Conservation (phyloP, 2,888 invertebrate genomes). For the Euplexia lucipara region DNA sequence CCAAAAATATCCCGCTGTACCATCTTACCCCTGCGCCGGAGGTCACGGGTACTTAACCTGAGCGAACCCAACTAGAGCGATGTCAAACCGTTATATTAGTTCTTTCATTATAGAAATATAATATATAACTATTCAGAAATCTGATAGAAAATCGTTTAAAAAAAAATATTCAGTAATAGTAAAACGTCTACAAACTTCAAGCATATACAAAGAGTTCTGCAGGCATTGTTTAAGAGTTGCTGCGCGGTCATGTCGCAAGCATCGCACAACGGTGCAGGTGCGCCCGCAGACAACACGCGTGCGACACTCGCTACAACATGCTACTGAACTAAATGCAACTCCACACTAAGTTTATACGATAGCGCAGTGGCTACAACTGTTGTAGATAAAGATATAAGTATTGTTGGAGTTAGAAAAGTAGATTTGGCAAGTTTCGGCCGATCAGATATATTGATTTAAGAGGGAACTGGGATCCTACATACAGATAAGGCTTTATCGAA, state of each 20-base stretch:
- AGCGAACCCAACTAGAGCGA: too few relatives aligned
- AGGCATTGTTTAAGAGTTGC: background rate
- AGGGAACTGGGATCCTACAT: background rate
- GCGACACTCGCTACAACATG: background rate
- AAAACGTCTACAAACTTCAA: background rate
- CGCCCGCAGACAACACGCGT: too few relatives aligned
- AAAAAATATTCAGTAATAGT: background rate
- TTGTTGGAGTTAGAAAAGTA: constrained; percentile 1
- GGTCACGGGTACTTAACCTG: too few relatives aligned
- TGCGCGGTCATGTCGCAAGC: background rate
- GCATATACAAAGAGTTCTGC: background rate
- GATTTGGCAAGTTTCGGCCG: background rate
- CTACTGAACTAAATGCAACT: background rate
- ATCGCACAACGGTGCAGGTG: background rate
- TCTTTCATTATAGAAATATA: too few relatives aligned
- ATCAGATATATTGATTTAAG: background rate
- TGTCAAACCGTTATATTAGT: too few relatives aligned
- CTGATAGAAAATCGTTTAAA: too few relatives aligned
- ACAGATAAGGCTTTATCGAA: background rate
- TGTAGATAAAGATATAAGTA: background rate
- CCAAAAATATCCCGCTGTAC: too few relatives aligned
- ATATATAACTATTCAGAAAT: too few relatives aligned
- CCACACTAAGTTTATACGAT: background rate
- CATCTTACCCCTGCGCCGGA: too few relatives aligned
- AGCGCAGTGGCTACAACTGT: background rate